phyloP scores from a whole-genome alignment of 2,797 vertebrate genomes.

The Sebastes oblongus region DNA sequence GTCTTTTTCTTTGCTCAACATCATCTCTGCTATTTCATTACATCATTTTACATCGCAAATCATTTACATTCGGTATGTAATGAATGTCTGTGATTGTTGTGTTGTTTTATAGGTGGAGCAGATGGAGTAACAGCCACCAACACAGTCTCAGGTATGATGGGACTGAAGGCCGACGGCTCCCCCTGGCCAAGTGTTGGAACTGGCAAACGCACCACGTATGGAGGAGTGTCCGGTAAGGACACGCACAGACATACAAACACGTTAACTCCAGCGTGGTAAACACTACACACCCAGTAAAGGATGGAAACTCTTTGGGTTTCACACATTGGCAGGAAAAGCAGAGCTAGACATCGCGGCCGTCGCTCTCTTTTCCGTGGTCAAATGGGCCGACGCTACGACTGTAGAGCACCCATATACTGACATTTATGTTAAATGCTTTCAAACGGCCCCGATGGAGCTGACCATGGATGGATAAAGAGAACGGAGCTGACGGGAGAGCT shows the following conservation, averaged over 20 bases:
- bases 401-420: no score
- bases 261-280: no score
- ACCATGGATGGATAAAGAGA: no score
- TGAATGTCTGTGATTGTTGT: neutral
- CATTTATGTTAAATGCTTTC: no score
- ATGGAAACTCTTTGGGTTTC: no score
- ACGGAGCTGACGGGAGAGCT: no score
- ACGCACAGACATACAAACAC: neutral
- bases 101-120: slow-evolving; percentile 82
- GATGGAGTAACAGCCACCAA: slow-evolving; percentile 94
- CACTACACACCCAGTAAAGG: no score
- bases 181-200: slow-evolving; percentile 90
- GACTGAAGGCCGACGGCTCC: slow-evolving; percentile 84
- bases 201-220: slow-evolving; percentile 88
- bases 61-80: neutral
- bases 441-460: no score
- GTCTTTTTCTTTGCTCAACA: neutral
- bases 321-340: no score
- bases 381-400: no score
- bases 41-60: neutral
- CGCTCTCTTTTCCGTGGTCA: no score
- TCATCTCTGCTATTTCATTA: neutral
- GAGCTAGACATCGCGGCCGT: no score
- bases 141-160: slow-evolving; percentile 93
- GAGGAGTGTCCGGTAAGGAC: slow-evolving; percentile 81